phyloP scores from a whole-genome alignment of 2,888 invertebrate species.

The Ariolimax columbianus region DNA sequence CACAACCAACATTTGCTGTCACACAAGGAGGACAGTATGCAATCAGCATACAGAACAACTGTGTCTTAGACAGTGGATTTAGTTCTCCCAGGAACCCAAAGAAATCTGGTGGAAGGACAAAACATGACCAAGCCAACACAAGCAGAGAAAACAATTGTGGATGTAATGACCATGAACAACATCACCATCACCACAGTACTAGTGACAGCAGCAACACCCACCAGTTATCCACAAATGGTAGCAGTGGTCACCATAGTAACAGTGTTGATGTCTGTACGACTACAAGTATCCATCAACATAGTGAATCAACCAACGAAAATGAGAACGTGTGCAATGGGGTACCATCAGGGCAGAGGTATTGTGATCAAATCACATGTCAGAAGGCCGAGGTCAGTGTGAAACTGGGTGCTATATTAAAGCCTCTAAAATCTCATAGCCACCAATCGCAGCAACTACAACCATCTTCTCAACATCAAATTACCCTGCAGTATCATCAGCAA shows the following conservation, averaged over 20 bases:
- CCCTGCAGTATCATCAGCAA: constrained; percentile 25
- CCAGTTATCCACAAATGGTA: constrained; percentile 1
- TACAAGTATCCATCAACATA: constrained; percentile 36
- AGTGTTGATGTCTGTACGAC: constrained; percentile 46
- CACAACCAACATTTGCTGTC: background rate
- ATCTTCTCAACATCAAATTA: background rate
- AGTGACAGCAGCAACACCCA: constrained; percentile 10
- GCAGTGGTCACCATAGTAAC: constrained; percentile 25
- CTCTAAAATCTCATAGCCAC: background rate
- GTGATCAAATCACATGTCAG: background rate
- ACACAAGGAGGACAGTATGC: background rate
- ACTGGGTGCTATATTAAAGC: background rate
- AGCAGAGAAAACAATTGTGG: constrained; percentile 19
- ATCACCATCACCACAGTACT: background rate
- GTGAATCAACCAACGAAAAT: constrained; percentile 32
- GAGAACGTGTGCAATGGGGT: background rate
- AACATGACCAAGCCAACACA: constrained; percentile 15
- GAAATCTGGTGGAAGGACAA: constrained; percentile 31
- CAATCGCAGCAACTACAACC: background rate
- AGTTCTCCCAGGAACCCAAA: constrained; percentile 65
- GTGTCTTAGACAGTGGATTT: constrained; percentile 70
- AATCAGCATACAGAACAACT: background rate
- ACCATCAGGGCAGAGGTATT: background rate
- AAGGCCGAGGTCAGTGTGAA: background rate
- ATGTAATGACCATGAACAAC: background rate